Evolutionary conservation across 2,797 vertebrate genomes (phyloP).

Genomic region (Lithobates pipiens): DNA sequence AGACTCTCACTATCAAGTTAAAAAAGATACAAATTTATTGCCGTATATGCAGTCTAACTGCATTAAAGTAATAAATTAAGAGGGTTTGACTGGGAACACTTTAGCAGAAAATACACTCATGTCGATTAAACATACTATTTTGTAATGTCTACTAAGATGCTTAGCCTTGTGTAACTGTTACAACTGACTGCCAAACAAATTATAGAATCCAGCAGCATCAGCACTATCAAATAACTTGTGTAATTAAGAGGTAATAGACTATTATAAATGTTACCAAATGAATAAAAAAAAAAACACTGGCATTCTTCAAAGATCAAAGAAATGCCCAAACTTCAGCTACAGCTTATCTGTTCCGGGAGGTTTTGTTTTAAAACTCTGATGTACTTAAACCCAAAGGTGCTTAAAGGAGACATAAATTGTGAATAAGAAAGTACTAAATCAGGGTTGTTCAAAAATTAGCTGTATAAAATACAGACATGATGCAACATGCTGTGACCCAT

Average conservation of each 20-base stretch:
- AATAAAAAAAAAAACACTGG: not conserved
- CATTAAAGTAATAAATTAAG: too few relatives aligned
- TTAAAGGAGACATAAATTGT: not conserved
- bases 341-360: not conserved
- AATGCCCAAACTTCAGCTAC: not conserved
- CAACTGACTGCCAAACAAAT: conserved; percentile 40
- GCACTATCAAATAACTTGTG: conserved; percentile 32
- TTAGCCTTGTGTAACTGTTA: conserved; percentile 43
- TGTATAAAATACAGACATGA: too few relatives aligned
- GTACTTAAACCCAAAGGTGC: not conserved
- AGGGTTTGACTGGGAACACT: not conserved
- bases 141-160: conserved; percentile 39
- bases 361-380: not conserved
- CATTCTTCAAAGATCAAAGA: conserved; percentile 49
- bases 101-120: conserved; percentile 20
- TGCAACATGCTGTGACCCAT: too few relatives aligned
- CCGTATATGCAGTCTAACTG: too few relatives aligned
- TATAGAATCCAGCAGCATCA: conserved; percentile 21
- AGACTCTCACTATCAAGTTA: too few relatives aligned
- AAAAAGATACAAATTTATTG: too few relatives aligned
- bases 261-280: conserved; percentile 29
- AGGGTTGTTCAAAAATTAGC: too few relatives aligned
- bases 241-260: conserved; percentile 45
- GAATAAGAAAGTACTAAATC: not conserved
- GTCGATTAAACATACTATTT: conserved; percentile 47